phyloP scores from a whole-genome alignment of 2,113 vertebrate genomes.

The Athene noctua region DNA sequence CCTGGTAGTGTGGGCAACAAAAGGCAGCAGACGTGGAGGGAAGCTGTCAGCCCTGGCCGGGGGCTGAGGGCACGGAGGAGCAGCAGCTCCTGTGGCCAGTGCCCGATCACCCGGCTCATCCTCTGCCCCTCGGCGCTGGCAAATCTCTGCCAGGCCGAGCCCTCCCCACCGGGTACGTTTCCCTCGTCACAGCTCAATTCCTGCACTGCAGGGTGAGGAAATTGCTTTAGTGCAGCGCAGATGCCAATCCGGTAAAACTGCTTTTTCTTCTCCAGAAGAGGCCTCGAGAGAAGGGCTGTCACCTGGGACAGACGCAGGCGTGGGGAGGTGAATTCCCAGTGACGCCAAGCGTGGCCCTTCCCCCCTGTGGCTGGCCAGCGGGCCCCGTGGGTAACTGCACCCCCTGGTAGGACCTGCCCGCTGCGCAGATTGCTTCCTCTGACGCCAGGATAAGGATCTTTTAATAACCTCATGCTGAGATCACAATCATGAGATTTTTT shows the following conservation, averaged over 20 bases:
- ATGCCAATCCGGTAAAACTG: not conserved
- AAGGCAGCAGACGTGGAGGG: not conserved
- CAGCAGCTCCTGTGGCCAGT: accelerated
- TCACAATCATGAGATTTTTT: not conserved
- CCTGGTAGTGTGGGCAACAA: accelerated
- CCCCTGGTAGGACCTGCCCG: not conserved
- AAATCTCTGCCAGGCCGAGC: not conserved
- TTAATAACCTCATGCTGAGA: slow-evolving; percentile 23
- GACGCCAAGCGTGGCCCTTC: not conserved
- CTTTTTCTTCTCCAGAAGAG: not conserved
- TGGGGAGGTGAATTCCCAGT: not conserved
- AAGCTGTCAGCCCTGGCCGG: not conserved
- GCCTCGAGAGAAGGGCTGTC: not conserved
- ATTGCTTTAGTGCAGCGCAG: not conserved
- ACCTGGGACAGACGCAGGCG: accelerated
- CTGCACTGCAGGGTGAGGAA: not conserved
- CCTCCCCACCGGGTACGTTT: not conserved
- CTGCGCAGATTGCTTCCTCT: not conserved
- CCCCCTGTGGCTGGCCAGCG: not conserved
- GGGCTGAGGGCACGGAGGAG: not conserved
- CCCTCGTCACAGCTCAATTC: not conserved
- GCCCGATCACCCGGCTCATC: accelerated
- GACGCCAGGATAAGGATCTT: not conserved
- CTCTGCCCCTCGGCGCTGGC: accelerated
- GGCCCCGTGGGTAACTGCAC: not conserved